Base-by-base conservation (phyloP, 2,888 invertebrate species). In the Herminia tarsipennalis region DNA sequence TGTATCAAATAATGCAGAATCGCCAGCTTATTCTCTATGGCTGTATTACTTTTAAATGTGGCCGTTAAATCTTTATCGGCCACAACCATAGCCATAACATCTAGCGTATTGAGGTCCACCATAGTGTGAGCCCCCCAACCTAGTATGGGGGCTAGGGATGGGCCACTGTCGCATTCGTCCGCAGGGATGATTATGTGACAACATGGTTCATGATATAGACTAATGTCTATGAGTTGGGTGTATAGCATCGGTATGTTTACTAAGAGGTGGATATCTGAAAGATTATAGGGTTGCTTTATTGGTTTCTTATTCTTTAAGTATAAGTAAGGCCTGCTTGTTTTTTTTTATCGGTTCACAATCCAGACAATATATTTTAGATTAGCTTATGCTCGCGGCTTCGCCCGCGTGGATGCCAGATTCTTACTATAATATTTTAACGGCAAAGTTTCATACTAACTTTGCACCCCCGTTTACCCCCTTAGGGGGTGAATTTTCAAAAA, bases 231-330 rank as follows among this genome's bases (percentile, higher is more conserved):
- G 16, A 98, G 86, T 74, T 98, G 97, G 0, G 96, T 95, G 85
- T 97, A 98, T 18, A 96, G 92, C 73, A 95, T 96, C 8, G 97
- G 96, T 14, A 96, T 95, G 70, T 95, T 95, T 1, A 98, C 96
- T 21, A 97, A 82, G 75, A 98, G 93, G 66, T 96, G 95, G 76
- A 96, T 95, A 56, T 95, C 95, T 95, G 87, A 53, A 66, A 39
- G 9, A 9, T 17, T 14, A 5, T n/a, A n/a, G n/a, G n/a, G n/a
- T n/a, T n/a, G n/a, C n/a, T n/a, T n/a, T n/a, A n/a, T n/a, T n/a
- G n/a, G n/a, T n/a, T n/a, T n/a, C n/a, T n/a, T n/a, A n/a, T n/a
- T n/a, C n/a, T n/a, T n/a, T n/a, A n/a, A n/a, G n/a, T n/a, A n/a
- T n/a, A n/a, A n/a, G n/a, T n/a, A n/a, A n/a, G n/a, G n/a, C n/a